Base-by-base conservation (phyloP, 2,797 vertebrate genomes). In the Gadopsis marmoratus region DNA sequence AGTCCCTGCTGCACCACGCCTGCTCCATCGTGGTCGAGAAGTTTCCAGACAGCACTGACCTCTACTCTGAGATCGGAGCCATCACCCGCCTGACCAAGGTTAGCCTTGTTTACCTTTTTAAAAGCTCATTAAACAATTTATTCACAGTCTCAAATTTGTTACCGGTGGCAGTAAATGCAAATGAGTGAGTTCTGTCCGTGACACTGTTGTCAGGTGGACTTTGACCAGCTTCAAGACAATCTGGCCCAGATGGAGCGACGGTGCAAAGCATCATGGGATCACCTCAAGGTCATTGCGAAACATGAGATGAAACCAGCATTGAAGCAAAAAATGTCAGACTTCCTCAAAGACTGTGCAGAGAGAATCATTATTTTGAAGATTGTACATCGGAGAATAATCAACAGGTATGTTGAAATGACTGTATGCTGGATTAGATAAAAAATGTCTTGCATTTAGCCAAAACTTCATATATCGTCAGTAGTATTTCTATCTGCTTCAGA, bases 251-350 rank as follows among this genome's bases (percentile, higher is more conserved):
- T 99, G 97, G 98, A 99, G 91, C 96, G 95, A 84, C 92, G 97
- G 74, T 99, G 98, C 95, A 99, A 97, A 94, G 97, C 97, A 88
- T 99, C 98, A 0, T 99, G 98, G 98, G 98, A 99, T 95, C 97
- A 99, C 92, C 96, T 99, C 71, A 99, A 99, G 92, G 96, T 97
- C 87, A 98, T 99, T 68, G 96, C 97, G 33, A 99, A 99, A 91
- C 96, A 99, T 71, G 98, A 99, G 94, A 99, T 98, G 96, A 99
- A 97, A 84, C 95, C 96, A 54, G 95, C 93, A 14, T 87, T 99
- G 87, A 99, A 99, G 83, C 97, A 98, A 87, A 97, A 97, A 85
- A 98, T 98, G 97, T 97, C 98, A 0, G 98, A 99, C 88, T 98
- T 99, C 89, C 95, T 99, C 41, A 99, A 98, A 93, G 97, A 99